Base-by-base conservation (phyloP, 2,888 invertebrate species). In the Pachymerium ferrugineum region DNA sequence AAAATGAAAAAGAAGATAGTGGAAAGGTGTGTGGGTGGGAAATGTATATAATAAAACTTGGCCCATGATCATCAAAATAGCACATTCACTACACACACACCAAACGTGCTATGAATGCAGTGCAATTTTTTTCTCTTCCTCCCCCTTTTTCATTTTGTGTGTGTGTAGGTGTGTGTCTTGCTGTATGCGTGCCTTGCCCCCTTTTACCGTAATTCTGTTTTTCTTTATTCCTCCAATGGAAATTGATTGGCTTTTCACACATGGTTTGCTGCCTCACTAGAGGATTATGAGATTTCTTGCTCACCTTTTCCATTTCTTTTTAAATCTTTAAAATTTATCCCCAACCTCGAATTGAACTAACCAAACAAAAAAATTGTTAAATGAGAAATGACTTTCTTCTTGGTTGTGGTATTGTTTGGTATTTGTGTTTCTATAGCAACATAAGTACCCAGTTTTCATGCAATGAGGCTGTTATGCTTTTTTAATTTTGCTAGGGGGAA, bases 11-110 rank as follows among this genome's bases (percentile, higher is more conserved):
- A 47, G 19, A 47, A 47, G 47, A 47, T 47, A 47, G 47, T 10
- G 22, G 47, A 22, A n/a, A 12, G 47, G 47, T 47, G 22, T 47
- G 47, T 47, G 47, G 47, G 47, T 47, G 47, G 47, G 47, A 47
- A 47, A 47, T 47, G 47, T 47, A 47, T 47, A 47, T 47, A 47
- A 47, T 47, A 47, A 47, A 47, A 47, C 19, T 47, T 47, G 47
- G 47, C 47, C 47, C 47, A 47, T 47, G 47, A 47, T 47, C 47
- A 47, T 47, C n/a, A 47, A 47, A 47, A 47, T 47, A 47, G 47
- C 47, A 47, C 47, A 47, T 47, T 47, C 47, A 47, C 47, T 47
- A 47, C 47, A 47, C 47, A 47, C 47, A 22, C 47, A 47, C 19
- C 47, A 47, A 22, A 47, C 47, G 47, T 47, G 47, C 47, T 47